phyloP scores from a whole-genome alignment of 2,113 vertebrate genomes.

The Rutilus rutilus region DNA sequence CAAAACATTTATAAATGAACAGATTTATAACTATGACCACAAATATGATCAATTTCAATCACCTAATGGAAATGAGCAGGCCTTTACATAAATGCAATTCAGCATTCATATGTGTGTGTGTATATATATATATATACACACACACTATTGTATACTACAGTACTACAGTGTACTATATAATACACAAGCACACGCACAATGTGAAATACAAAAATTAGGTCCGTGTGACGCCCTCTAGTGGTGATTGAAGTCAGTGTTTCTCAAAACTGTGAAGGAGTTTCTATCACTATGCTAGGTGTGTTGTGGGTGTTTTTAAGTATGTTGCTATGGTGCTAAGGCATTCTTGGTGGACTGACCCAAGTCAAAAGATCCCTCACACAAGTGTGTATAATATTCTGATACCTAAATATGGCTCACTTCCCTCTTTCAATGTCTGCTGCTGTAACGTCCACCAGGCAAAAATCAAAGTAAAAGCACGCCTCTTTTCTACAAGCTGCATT shows the following conservation, averaged over 20 bases:
- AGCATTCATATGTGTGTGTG: too few relatives aligned
- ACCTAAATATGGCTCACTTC: not conserved
- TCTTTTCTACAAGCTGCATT: not conserved
- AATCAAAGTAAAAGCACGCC: not conserved
- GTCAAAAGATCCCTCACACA: not conserved
- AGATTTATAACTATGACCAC: not conserved
- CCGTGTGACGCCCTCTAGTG: conserved; percentile 22
- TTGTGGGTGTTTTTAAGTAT: too few relatives aligned
- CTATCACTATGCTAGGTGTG: not conserved
- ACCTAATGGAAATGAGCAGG: not conserved
- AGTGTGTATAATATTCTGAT: not conserved
- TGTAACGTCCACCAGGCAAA: not conserved
- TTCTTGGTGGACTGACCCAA: too few relatives aligned
- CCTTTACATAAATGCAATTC: not conserved
- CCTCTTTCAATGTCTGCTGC: not conserved
- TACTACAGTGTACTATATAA: too few relatives aligned
- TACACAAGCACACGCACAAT: too few relatives aligned
- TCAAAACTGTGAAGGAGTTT: not conserved
- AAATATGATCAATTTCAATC: not conserved
- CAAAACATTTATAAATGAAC: not conserved
- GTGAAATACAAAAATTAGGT: not conserved
- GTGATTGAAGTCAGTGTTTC: not conserved
- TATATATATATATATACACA: too few relatives aligned
- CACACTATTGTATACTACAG: too few relatives aligned
- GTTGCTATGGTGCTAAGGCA: too few relatives aligned